Evolutionary conservation across 2,888 invertebrate species (phyloP), one percentile per base, ranked within the genome.

Genomic region (Epirrita christyi): DNA sequence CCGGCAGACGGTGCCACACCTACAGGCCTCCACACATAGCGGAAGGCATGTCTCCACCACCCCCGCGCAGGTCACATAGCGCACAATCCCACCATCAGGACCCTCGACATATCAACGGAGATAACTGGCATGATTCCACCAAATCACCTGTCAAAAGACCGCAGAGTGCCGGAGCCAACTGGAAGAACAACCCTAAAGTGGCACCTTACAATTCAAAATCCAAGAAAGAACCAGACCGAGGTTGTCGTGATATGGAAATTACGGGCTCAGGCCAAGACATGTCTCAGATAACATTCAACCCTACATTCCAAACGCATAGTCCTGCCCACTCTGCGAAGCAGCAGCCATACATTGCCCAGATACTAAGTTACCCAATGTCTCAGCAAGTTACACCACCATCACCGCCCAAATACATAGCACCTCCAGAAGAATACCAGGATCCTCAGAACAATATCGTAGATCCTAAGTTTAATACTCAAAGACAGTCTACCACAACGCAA

Each of bases 231-330:
- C 45, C 29, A 41, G 57, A 57, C 8, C 78, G 81, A 66, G 68
- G 68, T 2, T 81, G 81, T 66, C 87, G 78, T 71, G 83, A 86
- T 42, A 51, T 65, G 32, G 80, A 84, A n/a, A 55, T 63, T 9
- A 71, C 75, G 34, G 80, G 73, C 10, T 74, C 81, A 38, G 78
- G 76, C 60, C 86, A 81, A 67, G 92, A 92, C 44, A 71, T 83
- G 46, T 92, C 92, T 1, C 92, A 92, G 67, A 87, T 92, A 45
- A 92, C 92, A 1, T 92, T 81, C 63, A 92, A 92, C 63, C 92
- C 92, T 54, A 92, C 92, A 88, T 92, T 92, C 89, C 92, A 92
- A 77, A 90, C 87, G 1, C 91, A 92, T 68, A 92, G 92, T 72
- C 92, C 92, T 37, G 89, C 92, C 9, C 92, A 92, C 66, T 80